phyloP scores from a whole-genome alignment of 1,140 invertebrate genomes.

The Lepidostoma basale region DNA sequence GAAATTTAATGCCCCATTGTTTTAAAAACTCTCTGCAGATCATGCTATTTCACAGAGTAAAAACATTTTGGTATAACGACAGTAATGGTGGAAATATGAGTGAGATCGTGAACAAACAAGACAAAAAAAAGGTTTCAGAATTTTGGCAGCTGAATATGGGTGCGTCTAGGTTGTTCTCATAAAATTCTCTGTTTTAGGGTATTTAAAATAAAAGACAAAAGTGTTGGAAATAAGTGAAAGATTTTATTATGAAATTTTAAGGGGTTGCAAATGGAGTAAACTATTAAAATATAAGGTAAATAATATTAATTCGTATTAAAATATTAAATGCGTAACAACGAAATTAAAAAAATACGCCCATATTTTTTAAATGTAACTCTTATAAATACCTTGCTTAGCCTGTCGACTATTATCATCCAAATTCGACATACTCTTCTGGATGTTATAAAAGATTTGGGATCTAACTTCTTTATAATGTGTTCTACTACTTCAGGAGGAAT shows the following conservation, averaged over 20 bases:
- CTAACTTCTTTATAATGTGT: slow-evolving; percentile 22
- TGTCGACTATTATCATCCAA: slow-evolving; percentile 31
- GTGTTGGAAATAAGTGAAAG: neutral
- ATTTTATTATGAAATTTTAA: neutral
- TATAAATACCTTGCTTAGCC: slow-evolving; percentile 26
- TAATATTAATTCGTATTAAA: neutral
- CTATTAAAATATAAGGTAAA: neutral
- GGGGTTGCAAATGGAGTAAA: neutral
- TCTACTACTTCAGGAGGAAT: slow-evolving; percentile 40
- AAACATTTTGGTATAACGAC: too few relatives aligned
- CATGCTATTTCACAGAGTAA: too few relatives aligned
- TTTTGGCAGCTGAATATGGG: too few relatives aligned
- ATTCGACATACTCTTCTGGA: slow-evolving; percentile 30
- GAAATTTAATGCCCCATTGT: neutral
- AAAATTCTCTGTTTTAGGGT: too few relatives aligned
- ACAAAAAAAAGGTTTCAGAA: too few relatives aligned
- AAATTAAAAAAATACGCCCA: neutral
- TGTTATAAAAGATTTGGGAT: slow-evolving; percentile 24
- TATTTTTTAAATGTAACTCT: neutral
- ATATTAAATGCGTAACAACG: neutral
- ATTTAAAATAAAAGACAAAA: neutral
- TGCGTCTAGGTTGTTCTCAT: too few relatives aligned
- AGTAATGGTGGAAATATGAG: too few relatives aligned
- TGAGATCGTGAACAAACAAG: too few relatives aligned
- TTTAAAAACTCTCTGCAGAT: too few relatives aligned